A percentile compares a stretch with the other conserved stretches of the same genome.
Evolutionary conservation across 2,113 vertebrate species (phyloP).

Genomic region (Hassar affinis): DNA sequence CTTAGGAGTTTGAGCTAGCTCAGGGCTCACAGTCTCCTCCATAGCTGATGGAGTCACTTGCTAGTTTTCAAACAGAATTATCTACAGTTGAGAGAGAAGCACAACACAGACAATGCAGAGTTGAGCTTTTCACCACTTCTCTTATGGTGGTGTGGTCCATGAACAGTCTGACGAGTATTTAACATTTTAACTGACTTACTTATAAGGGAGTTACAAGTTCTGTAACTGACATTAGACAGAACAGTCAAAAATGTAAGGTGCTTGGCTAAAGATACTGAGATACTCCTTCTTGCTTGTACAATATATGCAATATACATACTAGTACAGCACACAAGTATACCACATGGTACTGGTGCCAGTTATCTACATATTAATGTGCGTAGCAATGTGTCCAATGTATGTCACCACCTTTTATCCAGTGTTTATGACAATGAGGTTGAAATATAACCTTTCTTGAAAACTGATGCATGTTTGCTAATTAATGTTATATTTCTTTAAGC

Average conservation of each 20-base stretch:
- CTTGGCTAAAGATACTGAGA: neutral
- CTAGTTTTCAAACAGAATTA: conserved; percentile 69
- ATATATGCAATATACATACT: too few relatives aligned
- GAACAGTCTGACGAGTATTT: neutral
- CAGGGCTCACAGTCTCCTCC: conserved; percentile 76
- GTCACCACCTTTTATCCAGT: neutral
- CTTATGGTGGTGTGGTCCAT: conserved; percentile 11
- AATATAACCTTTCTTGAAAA: neutral
- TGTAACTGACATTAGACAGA: neutral
- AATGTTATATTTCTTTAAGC: neutral
- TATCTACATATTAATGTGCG: neutral
- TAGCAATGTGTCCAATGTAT: neutral
- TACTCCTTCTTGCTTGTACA: neutral
- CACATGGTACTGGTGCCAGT: neutral
- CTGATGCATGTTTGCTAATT: neutral
- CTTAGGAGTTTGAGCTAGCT: conserved; percentile 68
- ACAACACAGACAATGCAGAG: conserved; percentile 63
- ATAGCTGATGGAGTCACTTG: conserved; percentile 72
- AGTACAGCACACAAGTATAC: neutral
- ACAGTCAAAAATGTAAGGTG: neutral
- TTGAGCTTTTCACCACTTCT: conserved; percentile 49
- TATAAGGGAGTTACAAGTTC: neutral
- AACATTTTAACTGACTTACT: neutral
- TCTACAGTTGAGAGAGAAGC: conserved; percentile 71
- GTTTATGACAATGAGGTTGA: neutral